Percentiles rank a stretch among this genome's conserved stretches.
These are phyloP conservation scores for Frieseomelitta varia DNA, from an alignment of 1,140 invertebrate species.

Conservation along the genomic window DNA sequence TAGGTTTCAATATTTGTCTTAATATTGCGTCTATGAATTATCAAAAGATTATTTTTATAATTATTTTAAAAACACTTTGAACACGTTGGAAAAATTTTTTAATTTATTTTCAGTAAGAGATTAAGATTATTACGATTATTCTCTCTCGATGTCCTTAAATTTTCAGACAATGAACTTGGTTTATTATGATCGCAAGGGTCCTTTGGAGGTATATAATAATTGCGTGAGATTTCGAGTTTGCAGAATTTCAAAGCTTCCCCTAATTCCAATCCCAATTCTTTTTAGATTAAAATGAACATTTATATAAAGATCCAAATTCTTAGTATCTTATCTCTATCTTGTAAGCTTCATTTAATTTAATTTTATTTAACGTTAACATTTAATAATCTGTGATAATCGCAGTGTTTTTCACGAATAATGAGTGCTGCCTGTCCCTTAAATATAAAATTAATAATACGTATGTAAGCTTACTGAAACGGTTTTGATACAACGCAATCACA, in stretches of 20 bases:
- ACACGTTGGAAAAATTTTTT: too few species aligned
- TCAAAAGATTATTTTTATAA: neutral
- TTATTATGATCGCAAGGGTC: conserved; percentile 59
- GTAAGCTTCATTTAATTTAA: neutral
- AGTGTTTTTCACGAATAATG: neutral
- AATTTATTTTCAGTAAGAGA: too few species aligned
- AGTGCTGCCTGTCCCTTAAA: neutral
- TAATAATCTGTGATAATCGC: too few species aligned
- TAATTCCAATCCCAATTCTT: conserved; percentile 2
- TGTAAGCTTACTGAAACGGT: neutral
- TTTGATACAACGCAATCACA: neutral
- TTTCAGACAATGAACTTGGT: conserved; percentile 70
- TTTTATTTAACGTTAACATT: too few species aligned
- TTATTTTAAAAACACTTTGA: neutral
- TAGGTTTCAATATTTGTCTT: neutral
- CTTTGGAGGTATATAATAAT: conserved; percentile 63
- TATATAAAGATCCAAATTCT: neutral
- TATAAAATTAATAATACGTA: neutral
- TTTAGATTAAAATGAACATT: neutral
- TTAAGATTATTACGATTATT: neutral
- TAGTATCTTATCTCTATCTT: neutral
- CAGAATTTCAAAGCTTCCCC: conserved; percentile 16
- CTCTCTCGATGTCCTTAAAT: conserved; percentile 52
- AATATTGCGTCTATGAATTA: neutral
- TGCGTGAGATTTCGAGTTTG: conserved; percentile 31